Percentiles rank a stretch among this genome's conserved stretches.
These are phyloP conservation scores for Agonopterix arenella DNA, from an alignment of 2,888 invertebrate genomes.

Conservation along the genomic window DNA sequence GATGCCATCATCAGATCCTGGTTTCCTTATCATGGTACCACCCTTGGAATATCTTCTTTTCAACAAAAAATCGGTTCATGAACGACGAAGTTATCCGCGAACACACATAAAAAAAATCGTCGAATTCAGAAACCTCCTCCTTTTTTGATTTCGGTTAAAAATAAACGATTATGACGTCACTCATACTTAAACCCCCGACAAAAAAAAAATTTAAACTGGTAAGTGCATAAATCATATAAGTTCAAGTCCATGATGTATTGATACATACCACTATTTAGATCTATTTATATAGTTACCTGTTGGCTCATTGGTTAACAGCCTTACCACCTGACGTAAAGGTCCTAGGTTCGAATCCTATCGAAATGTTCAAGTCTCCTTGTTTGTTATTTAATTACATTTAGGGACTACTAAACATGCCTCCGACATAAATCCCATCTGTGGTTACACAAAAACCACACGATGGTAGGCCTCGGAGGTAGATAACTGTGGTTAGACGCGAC, in stretches of 20 bases:
- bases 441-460: constrained; percentile 10
- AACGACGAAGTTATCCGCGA: too few species aligned
- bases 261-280: neutral
- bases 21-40: too few species aligned
- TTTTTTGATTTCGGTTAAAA: too few species aligned
- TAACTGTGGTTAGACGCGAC: constrained; percentile 16
- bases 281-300: neutral
- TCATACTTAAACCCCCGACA: too few species aligned
- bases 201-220: too few species aligned
- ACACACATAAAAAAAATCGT: too few species aligned
- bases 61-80: too few species aligned
- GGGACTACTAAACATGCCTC: constrained; percentile 8
- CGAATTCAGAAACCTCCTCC: too few species aligned
- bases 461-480: constrained; percentile 28
- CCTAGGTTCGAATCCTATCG: constrained; percentile 1
- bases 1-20: too few species aligned
- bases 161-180: too few species aligned
- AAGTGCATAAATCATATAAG: neutral
- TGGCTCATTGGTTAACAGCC: neutral
- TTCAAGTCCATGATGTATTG: neutral
- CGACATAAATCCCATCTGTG: constrained; percentile 20
- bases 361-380: neutral
- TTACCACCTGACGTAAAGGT: neutral
- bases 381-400: neutral
- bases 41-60: too few species aligned